Conservation (phyloP, 2,113 vertebrate genomes). For the Crotalus helleri region DNA sequence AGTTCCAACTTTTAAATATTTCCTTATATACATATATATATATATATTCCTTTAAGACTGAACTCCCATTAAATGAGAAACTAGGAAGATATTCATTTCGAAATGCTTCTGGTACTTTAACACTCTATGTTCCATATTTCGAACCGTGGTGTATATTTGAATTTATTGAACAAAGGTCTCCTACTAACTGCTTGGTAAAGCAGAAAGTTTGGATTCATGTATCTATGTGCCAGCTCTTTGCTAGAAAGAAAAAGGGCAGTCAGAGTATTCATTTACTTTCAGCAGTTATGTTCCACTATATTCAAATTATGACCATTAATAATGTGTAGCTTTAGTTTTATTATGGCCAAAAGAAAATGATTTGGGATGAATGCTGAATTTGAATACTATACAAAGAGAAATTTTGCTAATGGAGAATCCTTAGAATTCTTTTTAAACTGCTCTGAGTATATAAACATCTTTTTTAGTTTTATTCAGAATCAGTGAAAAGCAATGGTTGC, state of each 20-base stretch:
- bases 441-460: not conserved
- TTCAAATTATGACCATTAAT: not conserved
- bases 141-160: not conserved
- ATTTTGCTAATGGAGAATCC: not conserved
- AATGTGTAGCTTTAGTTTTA: not conserved
- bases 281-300: not conserved
- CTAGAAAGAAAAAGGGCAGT: not conserved
- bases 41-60: not conserved
- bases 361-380: not conserved
- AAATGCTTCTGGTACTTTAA: constrained; percentile 11
- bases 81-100: not conserved
- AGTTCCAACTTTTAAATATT: constrained; percentile 6
- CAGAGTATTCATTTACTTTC: not conserved
- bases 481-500: not conserved
- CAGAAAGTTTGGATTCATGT: not conserved
- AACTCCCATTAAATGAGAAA: not conserved
- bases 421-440: not conserved
- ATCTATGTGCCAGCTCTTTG: not conserved
- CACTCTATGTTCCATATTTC: not conserved
- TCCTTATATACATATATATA: not conserved
- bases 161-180: not conserved
- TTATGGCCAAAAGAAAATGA: not conserved
- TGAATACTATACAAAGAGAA: not conserved
- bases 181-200: not conserved
- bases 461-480: not conserved